These are phyloP conservation scores for Synanthedon andrenaeformis DNA, from an alignment of 2,888 invertebrate genomes.

Conservation along the genomic window DNA sequence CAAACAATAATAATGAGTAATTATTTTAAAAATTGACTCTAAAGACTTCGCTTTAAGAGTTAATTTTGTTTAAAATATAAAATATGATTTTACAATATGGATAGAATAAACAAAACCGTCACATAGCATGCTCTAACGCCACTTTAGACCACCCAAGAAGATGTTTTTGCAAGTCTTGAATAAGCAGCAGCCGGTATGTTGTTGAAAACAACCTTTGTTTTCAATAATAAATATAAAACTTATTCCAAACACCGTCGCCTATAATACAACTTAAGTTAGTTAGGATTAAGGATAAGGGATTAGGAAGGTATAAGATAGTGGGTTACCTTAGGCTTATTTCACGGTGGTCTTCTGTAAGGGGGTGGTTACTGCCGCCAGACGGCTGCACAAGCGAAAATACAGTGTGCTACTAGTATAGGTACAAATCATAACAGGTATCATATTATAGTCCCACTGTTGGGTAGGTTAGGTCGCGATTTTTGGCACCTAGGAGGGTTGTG, in stretches of 20 bases:
- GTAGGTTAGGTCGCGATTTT: too few relatives aligned
- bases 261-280: too few relatives aligned
- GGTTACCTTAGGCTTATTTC: too few relatives aligned
- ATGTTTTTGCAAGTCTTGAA: conserved; percentile 42
- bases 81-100: conserved; percentile 13
- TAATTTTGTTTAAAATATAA: conserved; percentile 4
- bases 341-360: too few relatives aligned
- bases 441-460: too few relatives aligned
- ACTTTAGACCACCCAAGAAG: conserved; percentile 62
- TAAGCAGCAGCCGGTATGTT: conserved; percentile 32
- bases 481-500: too few relatives aligned
- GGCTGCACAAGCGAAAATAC: too few relatives aligned
- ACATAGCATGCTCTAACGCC: conserved; percentile 56
- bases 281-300: too few relatives aligned
- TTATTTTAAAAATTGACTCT: conserved; percentile 10
- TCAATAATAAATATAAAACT: neutral
- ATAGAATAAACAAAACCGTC: conserved; percentile 40
- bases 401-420: too few relatives aligned
- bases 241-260: neutral
- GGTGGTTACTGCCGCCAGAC: too few relatives aligned
- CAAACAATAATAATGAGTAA: conserved; percentile 17
- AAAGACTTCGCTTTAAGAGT: neutral
- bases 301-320: too few relatives aligned
- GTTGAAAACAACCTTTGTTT: neutral
- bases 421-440: too few relatives aligned